Conservation (phyloP, 1,140 invertebrate genomes). For the Nylanderia fulva region DNA sequence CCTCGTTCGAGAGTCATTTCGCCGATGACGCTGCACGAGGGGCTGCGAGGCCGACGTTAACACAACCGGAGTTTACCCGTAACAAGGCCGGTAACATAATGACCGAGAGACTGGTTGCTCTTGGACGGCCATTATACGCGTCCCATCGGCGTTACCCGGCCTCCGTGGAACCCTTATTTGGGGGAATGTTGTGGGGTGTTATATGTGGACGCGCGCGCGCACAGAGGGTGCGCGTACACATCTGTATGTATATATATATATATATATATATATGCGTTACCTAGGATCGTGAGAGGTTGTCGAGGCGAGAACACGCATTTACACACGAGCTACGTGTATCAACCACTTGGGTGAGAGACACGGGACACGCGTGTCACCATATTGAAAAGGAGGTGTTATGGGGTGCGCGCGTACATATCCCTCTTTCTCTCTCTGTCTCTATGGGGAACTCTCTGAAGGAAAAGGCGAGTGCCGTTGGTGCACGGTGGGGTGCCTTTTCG, state of each 20-base stretch:
- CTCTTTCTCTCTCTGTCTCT: constrained; percentile 9
- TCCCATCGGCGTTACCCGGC: constrained; percentile 14
- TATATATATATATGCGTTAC: neutral
- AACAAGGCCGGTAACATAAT: constrained; percentile 66
- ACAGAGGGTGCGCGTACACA: neutral
- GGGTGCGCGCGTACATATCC: constrained; percentile 3
- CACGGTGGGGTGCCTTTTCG: constrained; percentile 61
- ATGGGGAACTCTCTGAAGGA: constrained; percentile 21
- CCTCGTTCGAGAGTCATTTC: constrained; percentile 43
- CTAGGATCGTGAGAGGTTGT: constrained; percentile 34
- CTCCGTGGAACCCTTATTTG: constrained; percentile 48
- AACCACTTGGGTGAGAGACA: constrained; percentile 15
- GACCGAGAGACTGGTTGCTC: constrained; percentile 46
- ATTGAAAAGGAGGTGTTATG: constrained; percentile 37
- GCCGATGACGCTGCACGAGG: constrained; percentile 15
- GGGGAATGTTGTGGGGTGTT: constrained; percentile 42
- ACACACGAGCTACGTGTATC: constrained; percentile 31
- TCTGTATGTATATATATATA: neutral
- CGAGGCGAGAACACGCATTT: constrained; percentile 57
- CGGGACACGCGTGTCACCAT: constrained; percentile 51
- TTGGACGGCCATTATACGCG: constrained; percentile 42
- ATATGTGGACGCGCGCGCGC: neutral
- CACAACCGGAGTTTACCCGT: constrained; percentile 50
- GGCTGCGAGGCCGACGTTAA: constrained; percentile 22
- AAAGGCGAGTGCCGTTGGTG: constrained; percentile 45